A percentile compares a stretch with the other conserved stretches of the same genome.
These are phyloP conservation scores for Drosophila pseudoobscura DNA, from an alignment of 1,140 invertebrate species.

Conservation along the genomic window DNA sequence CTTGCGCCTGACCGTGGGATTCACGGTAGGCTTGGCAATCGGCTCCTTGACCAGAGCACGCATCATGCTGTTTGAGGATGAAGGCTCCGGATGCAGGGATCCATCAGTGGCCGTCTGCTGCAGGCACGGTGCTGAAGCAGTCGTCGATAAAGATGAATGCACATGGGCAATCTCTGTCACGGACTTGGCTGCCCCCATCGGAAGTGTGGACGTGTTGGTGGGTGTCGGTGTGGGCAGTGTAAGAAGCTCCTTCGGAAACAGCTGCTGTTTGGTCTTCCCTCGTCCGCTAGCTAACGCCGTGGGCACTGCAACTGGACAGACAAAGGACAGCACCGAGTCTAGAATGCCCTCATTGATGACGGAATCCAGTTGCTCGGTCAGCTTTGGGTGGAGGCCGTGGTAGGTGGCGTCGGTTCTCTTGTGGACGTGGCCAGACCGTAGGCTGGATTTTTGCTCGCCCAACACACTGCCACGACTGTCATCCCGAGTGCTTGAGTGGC, in stretches of 20 bases:
- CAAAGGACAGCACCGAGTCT: constrained; percentile 90
- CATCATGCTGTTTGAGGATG: constrained; percentile 46
- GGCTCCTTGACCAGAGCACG: constrained; percentile 61
- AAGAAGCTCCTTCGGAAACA: constrained; percentile 18
- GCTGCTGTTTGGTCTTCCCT: constrained; percentile 38
- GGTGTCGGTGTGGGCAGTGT: constrained; percentile 13
- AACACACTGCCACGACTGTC: constrained; percentile 32
- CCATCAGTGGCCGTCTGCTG: constrained; percentile 11
- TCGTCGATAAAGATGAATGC: constrained; percentile 9
- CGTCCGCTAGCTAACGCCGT: constrained; percentile 17
- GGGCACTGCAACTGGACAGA: constrained; percentile 81
- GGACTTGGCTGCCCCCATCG: constrained; percentile 18
- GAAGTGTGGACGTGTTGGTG: not conserved
- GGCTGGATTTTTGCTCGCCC: constrained; percentile 18
- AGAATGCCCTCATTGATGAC: constrained; percentile 90
- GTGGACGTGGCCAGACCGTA: constrained; percentile 44
- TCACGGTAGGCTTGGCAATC: constrained; percentile 6
- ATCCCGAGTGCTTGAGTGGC: constrained; percentile 28
- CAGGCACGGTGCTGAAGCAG: constrained; percentile 23
- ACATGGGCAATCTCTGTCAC: constrained; percentile 30
- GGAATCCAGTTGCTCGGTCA: constrained; percentile 83
- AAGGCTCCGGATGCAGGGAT: constrained; percentile 1
- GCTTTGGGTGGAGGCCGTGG: constrained; percentile 67
- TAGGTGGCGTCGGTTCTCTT: constrained; percentile 29
- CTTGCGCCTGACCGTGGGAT: constrained; percentile 43